phyloP scores from a whole-genome alignment of 2,797 vertebrate species.

The Typhlichthys eigenmanni region DNA sequence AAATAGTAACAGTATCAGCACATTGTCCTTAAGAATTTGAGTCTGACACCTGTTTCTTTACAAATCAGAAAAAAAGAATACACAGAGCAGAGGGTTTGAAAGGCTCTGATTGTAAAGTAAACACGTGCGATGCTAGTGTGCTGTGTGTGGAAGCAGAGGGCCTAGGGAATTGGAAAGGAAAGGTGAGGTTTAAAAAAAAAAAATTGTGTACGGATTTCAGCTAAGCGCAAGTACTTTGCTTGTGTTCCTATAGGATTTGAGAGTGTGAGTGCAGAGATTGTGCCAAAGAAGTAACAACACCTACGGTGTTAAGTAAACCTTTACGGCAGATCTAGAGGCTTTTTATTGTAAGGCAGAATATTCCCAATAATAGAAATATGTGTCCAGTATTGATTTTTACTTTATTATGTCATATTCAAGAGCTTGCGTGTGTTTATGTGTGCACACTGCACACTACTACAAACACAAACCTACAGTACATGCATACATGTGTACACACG shows the following conservation, averaged over 20 bases:
- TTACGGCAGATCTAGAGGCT: constrained; percentile 8
- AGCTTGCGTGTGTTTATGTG: background rate
- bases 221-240: constrained; percentile 57
- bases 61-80: background rate
- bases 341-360: background rate
- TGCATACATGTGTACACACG: background rate
- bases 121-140: constrained; percentile 43
- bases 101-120: constrained; percentile 36
- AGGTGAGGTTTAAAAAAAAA: constrained; percentile 26
- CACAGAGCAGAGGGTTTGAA: constrained; percentile 47
- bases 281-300: constrained; percentile 49
- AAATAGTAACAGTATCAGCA: too few relatives aligned
- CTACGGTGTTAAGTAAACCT: constrained; percentile 49
- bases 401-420: background rate
- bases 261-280: constrained; percentile 46
- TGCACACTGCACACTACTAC: too few relatives aligned
- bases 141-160: constrained; percentile 22
- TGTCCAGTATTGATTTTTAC: constrained; percentile 12
- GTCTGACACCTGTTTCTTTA: too few relatives aligned
- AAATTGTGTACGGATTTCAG: constrained; percentile 37
- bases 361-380: constrained; percentile 18
- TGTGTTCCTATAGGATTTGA: constrained; percentile 65
- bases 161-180: constrained; percentile 29
- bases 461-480: too few relatives aligned
- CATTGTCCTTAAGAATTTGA: too few relatives aligned